Evolutionary conservation across 2,797 vertebrate species (phyloP).

Genomic region (Danio tinwini): DNA sequence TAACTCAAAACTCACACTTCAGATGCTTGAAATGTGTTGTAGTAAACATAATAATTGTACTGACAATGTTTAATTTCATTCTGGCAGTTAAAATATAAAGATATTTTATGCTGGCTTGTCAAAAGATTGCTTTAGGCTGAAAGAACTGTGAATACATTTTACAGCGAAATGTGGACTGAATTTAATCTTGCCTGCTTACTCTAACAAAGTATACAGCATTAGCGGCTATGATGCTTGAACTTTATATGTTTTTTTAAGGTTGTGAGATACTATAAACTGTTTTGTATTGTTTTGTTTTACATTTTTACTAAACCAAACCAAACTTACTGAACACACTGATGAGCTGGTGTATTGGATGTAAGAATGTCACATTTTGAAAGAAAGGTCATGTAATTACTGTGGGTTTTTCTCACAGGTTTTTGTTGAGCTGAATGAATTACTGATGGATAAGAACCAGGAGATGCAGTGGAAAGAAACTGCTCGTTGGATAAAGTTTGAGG

Average conservation of each 20-base stretch:
- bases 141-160: neutral
- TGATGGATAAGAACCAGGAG: constrained; percentile 96
- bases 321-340: neutral
- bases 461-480: constrained; percentile 98
- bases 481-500: constrained; percentile 99
- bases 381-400: neutral
- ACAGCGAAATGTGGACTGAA: neutral
- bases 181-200: neutral
- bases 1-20: constrained; percentile 1
- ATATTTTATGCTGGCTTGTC: neutral
- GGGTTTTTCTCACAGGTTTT: constrained; percentile 82
- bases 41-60: neutral
- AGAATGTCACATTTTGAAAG: neutral
- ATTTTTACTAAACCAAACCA: neutral
- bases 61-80: neutral
- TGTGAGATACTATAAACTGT: neutral
- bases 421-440: constrained; percentile 95
- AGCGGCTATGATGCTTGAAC: neutral
- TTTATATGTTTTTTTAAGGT: neutral
- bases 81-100: neutral
- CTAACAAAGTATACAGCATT: neutral
- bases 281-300: neutral
- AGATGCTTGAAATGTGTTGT: neutral
- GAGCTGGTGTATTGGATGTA: neutral
- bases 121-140: neutral